Evolutionary conservation across 2,888 invertebrate species (phyloP).

Genomic region (Leptopilina syphax): DNA sequence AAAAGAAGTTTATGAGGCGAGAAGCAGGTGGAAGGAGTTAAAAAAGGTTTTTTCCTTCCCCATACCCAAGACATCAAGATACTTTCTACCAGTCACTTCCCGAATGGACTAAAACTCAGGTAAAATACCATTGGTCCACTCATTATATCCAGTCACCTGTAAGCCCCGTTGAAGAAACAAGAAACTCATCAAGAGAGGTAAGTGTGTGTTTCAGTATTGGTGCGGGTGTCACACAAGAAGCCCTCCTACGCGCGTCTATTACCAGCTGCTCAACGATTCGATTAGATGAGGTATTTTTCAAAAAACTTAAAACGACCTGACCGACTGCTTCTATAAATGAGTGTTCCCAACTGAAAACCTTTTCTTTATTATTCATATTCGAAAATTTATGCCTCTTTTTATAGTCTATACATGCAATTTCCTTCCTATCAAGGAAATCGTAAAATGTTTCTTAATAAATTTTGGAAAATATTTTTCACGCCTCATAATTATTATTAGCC

Average conservation of each 20-base stretch:
- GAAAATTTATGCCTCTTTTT: slow-evolving; percentile 18
- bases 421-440: not conserved
- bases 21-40: slow-evolving; percentile 36
- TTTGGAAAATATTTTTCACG: slow-evolving; percentile 25
- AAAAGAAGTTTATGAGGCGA: slow-evolving; percentile 21
- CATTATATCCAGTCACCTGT: slow-evolving; percentile 40
- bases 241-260: slow-evolving; percentile 38
- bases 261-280: slow-evolving; percentile 35
- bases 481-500: not conserved
- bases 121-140: slow-evolving; percentile 39
- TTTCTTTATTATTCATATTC: slow-evolving; percentile 20
- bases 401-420: not conserved
- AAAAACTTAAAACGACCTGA: slow-evolving; percentile 16
- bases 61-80: slow-evolving; percentile 16
- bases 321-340: slow-evolving; percentile 16
- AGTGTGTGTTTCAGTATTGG: slow-evolving; percentile 14
- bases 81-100: slow-evolving; percentile 40
- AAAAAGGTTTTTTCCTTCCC: slow-evolving; percentile 8
- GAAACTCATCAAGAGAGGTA: slow-evolving; percentile 29
- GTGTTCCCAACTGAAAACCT: not conserved
- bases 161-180: slow-evolving; percentile 34
- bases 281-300: slow-evolving; percentile 17
- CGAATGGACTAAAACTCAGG: slow-evolving; percentile 38
- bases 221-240: slow-evolving; percentile 29
- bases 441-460: slow-evolving; percentile 9